phyloP scores from a whole-genome alignment of 2,113 vertebrate genomes.

The Acrocephalus arundinaceus region DNA sequence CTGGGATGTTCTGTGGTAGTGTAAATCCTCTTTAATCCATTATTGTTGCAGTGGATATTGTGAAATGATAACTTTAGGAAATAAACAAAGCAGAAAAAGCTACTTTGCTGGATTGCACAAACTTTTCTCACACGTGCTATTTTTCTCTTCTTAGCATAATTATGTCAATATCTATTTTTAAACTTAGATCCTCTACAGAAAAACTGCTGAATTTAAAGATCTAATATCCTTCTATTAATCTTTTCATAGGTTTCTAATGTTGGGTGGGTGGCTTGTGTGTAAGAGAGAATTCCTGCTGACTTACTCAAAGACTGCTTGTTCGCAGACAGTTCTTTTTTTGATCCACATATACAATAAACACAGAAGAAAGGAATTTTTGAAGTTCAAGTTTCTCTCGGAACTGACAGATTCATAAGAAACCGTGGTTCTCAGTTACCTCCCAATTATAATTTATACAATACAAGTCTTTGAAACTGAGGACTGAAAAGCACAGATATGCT shows the following conservation, averaged over 20 bases:
- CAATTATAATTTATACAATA: slow-evolving; percentile 53
- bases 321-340: slow-evolving; percentile 8
- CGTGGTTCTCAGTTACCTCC: neutral
- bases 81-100: neutral
- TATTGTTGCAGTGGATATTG: neutral
- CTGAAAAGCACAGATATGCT: neutral
- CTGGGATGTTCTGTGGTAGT: neutral
- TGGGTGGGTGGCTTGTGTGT: neutral
- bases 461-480: neutral
- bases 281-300: slow-evolving; percentile 22
- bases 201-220: neutral
- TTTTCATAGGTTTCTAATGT: slow-evolving; percentile 23
- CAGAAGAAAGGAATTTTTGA: slow-evolving; percentile 49
- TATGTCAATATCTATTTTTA: slow-evolving; percentile 28
- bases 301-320: slow-evolving; percentile 13
- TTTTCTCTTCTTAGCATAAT: neutral
- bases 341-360: slow-evolving; percentile 54
- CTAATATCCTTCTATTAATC: slow-evolving; percentile 28
- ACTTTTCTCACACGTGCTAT: neutral
- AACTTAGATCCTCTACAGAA: neutral
- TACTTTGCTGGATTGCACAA: neutral
- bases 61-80: neutral
- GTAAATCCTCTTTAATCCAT: neutral
- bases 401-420: slow-evolving; percentile 22
- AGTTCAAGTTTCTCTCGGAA: slow-evolving; percentile 13